These are phyloP conservation scores for Zaprionus vittiger DNA, from an alignment of 1,140 invertebrate species.

Conservation along the genomic window DNA sequence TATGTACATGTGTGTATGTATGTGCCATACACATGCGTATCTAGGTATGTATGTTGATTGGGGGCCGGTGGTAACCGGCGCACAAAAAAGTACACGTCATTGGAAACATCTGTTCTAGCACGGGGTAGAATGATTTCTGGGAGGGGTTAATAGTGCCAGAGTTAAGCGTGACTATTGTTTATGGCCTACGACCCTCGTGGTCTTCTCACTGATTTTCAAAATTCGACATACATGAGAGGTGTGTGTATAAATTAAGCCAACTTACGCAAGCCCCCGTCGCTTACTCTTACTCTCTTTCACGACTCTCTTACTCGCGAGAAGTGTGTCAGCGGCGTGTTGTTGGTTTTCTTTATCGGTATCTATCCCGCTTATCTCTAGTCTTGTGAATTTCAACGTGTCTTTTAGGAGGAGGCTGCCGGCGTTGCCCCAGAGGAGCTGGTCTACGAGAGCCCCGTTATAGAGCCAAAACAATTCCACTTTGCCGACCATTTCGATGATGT, in stretches of 20 bases:
- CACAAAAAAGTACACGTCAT: conserved; percentile 78
- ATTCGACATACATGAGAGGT: not conserved
- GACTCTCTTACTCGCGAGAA: conserved; percentile 16
- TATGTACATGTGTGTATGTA: not conserved
- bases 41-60: conserved; percentile 12
- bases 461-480: conserved; percentile 89
- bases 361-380: conserved; percentile 42
- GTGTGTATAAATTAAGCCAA: conserved; percentile 30
- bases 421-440: conserved; percentile 58
- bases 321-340: conserved; percentile 64
- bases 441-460: conserved; percentile 87
- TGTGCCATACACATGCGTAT: not conserved
- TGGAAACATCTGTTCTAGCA: conserved; percentile 48
- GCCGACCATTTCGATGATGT: conserved; percentile 95
- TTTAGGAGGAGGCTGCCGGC: conserved; percentile 52
- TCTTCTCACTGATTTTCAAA: conserved; percentile 4
- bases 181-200: conserved; percentile 17
- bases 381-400: conserved; percentile 17
- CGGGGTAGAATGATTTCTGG: not conserved
- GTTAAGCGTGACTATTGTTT: conserved; percentile 24
- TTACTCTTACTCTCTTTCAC: conserved; percentile 10
- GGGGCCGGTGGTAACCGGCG: conserved; percentile 40
- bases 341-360: conserved; percentile 31
- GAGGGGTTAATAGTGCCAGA: conserved; percentile 15
- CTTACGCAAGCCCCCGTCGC: conserved; percentile 46